Percentiles rank a stretch among this genome's conserved stretches.
Evolutionary conservation across 2,113 vertebrate genomes (phyloP).

Genomic region (Sturnira hondurensis): DNA sequence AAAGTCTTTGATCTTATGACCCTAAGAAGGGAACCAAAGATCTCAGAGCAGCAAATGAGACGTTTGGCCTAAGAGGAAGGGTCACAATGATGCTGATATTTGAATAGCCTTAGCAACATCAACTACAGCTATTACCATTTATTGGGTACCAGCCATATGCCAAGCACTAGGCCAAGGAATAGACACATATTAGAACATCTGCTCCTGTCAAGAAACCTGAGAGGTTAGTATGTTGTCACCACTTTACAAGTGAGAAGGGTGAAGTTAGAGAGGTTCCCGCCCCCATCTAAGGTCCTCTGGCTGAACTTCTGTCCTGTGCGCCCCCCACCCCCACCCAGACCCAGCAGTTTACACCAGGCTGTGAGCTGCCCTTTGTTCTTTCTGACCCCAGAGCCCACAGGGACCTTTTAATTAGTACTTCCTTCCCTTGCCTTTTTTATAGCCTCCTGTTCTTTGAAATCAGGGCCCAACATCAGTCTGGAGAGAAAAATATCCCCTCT

Average conservation of each 20-base stretch:
- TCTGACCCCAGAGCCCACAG: not conserved
- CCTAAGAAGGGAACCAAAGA: not conserved
- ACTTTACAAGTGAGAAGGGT: not conserved
- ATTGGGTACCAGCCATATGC: not conserved
- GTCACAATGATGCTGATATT: not conserved
- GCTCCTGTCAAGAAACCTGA: not conserved
- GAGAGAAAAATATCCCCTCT: constrained; percentile 8
- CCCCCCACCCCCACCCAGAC: not conserved
- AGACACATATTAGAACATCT: not conserved
- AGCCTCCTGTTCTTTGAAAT: constrained; percentile 51
- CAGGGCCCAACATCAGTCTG: not conserved
- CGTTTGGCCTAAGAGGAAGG: not conserved
- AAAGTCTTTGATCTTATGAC: not conserved
- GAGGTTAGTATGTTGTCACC: not conserved
- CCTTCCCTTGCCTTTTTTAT: constrained; percentile 52
- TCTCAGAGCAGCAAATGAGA: not conserved
- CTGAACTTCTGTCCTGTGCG: not conserved
- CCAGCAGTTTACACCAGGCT: not conserved
- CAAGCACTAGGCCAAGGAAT: not conserved
- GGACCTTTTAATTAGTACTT: constrained; percentile 49
- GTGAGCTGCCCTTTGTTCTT: not conserved
- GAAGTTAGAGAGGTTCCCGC: not conserved
- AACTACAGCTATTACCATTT: not conserved
- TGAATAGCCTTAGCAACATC: not conserved
- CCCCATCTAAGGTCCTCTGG: not conserved